Conservation (phyloP, 2,888 invertebrate species). For the Hydroisotoma schaefferi region DNA sequence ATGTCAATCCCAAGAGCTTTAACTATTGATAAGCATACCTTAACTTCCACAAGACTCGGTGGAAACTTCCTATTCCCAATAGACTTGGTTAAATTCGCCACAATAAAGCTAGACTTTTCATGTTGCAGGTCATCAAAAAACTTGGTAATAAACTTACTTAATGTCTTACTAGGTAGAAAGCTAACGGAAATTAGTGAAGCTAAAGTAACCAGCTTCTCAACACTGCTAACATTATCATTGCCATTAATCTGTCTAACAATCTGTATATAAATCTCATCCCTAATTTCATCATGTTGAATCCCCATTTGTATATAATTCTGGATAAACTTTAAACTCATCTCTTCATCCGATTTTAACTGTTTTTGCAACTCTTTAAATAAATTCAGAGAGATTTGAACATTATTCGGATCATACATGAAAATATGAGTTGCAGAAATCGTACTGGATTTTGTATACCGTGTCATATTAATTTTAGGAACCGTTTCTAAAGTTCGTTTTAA, state of each 20-base stretch:
- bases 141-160: not conserved
- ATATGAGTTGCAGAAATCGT: conserved; percentile 90
- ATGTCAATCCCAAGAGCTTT: too few relatives aligned
- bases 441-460: conserved; percentile 79
- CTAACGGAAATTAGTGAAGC: conserved; percentile 86
- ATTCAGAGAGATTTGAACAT: conserved; percentile 57
- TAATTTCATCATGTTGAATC: conserved; percentile 82
- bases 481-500: not conserved
- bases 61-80: too few relatives aligned
- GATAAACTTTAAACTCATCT: conserved; percentile 75
- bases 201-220: conserved; percentile 81
- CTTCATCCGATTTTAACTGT: conserved; percentile 81
- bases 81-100: too few relatives aligned
- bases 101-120: too few relatives aligned
- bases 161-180: conserved; percentile 80
- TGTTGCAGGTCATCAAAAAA: too few relatives aligned
- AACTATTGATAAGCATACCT: too few relatives aligned
- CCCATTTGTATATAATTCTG: conserved; percentile 82
- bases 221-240: conserved; percentile 78
- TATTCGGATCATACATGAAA: conserved; percentile 92
- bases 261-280: conserved; percentile 88
- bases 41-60: too few relatives aligned
- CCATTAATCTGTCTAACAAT: conserved; percentile 84
- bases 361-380: conserved; percentile 74
- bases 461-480: conserved; percentile 88